A percentile compares a stretch with the other conserved stretches of the same genome.
These are phyloP conservation scores for Pantherophis vulpinus DNA, from an alignment of 2,797 vertebrate genomes.

Conservation along the genomic window DNA sequence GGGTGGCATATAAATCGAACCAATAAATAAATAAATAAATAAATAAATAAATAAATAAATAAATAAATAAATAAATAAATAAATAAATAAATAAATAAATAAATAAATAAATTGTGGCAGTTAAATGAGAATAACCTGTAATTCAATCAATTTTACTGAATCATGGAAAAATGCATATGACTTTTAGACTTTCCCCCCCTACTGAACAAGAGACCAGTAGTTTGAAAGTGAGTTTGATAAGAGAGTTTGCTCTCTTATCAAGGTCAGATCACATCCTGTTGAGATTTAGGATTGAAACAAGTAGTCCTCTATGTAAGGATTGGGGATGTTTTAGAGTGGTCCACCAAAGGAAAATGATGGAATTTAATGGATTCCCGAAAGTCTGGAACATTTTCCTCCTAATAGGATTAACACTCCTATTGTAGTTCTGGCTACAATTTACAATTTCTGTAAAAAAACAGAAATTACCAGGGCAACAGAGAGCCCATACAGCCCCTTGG, in stretches of 20 bases:
- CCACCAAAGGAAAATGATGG: background rate
- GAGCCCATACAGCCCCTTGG: background rate
- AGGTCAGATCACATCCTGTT: background rate
- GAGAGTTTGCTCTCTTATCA: background rate
- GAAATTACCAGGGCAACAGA: background rate
- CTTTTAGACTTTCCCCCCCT: background rate
- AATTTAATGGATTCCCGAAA: background rate
- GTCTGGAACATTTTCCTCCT: background rate
- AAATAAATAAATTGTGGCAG: background rate
- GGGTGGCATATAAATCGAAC: too few species aligned
- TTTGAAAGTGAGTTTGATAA: background rate
- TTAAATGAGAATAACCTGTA: background rate
- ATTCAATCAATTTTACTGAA: background rate
- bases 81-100: too few species aligned
- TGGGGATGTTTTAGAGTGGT: background rate
- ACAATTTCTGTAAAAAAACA: background rate
- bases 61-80: too few species aligned
- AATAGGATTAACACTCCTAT: background rate
- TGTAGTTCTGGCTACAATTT: background rate
- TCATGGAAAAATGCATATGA: background rate
- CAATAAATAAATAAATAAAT: too few species aligned
- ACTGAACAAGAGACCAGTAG: background rate
- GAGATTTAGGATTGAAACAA: background rate
- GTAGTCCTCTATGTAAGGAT: background rate
- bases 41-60: too few species aligned